These are phyloP conservation scores for Orthosia gothica DNA, from an alignment of 2,888 invertebrate species.

Conservation along the genomic window DNA sequence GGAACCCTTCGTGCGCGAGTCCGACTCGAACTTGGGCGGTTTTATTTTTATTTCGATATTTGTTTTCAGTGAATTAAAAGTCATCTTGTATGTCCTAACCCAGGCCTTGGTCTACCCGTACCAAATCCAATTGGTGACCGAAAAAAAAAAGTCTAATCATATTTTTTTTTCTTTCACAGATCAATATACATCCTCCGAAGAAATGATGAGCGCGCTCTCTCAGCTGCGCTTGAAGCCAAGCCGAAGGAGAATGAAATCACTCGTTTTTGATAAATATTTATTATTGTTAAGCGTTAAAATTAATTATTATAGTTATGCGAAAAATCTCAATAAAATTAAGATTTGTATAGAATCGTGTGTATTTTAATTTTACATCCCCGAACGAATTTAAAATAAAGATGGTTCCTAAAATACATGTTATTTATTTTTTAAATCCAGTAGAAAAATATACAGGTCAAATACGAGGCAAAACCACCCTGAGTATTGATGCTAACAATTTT, in stretches of 20 bases:
- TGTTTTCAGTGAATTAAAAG: no score
- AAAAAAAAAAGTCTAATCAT: not conserved
- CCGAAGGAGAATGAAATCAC: constrained; percentile 86
- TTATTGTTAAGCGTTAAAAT: constrained; percentile 79
- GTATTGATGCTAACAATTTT: no score
- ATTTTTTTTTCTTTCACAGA: constrained; percentile 73
- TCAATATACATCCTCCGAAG: constrained; percentile 79
- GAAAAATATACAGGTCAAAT: no score
- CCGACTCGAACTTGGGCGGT: no score
- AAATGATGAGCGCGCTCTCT: constrained; percentile 72
- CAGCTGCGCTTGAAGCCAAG: constrained; percentile 70
- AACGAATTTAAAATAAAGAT: constrained; percentile 19
- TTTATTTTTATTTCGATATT: no score
- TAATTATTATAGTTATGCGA: constrained; percentile 74
- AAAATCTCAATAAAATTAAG: constrained; percentile 90
- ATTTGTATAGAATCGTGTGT: constrained; percentile 79
- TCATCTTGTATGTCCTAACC: no score
- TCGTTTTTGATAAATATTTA: constrained; percentile 83
- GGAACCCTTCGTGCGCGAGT: no score
- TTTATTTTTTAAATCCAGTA: not conserved
- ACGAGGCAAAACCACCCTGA: no score
- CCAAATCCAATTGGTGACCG: no score
- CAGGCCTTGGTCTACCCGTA: no score
- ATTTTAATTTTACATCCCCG: constrained; percentile 54
- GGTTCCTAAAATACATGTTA: not conserved